Percentiles rank a stretch among this genome's conserved stretches.
Conservation (phyloP, 1,140 invertebrate genomes). For the Paraescarpia echinospica region DNA sequence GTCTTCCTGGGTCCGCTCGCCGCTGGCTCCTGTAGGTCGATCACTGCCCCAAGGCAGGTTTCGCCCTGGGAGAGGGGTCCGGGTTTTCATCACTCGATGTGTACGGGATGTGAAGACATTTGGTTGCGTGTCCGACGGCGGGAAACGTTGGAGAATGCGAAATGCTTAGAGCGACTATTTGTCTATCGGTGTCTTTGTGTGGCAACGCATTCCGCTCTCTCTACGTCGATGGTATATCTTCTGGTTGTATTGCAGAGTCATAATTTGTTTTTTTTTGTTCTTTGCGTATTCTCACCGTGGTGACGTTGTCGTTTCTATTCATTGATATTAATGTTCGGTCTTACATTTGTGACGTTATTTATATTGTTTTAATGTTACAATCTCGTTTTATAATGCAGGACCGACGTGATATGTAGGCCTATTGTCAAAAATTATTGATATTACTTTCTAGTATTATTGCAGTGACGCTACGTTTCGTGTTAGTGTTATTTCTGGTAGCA, state of each 20-base stretch:
- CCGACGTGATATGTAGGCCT: too few relatives aligned
- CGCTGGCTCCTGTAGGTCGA: not conserved
- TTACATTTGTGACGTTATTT: too few relatives aligned
- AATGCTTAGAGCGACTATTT: not conserved
- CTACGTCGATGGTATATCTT: not conserved
- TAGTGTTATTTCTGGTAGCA: too few relatives aligned
- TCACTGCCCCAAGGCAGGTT: not conserved
- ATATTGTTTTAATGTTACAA: too few relatives aligned
- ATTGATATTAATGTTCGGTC: too few relatives aligned
- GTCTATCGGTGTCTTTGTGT: not conserved
- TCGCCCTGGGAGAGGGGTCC: not conserved
- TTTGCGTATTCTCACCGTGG: too few relatives aligned
- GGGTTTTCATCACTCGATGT: not conserved
- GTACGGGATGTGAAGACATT: not conserved
- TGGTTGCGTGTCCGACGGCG: not conserved
- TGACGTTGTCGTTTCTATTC: too few relatives aligned
- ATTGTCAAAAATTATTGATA: not conserved
- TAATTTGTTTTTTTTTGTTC: too few relatives aligned
- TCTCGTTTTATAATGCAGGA: too few relatives aligned
- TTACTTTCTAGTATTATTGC: not conserved
- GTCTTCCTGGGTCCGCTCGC: not conserved
- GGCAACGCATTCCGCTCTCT: not conserved
- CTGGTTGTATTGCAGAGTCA: not conserved
- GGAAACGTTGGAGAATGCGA: not conserved
- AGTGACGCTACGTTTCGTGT: too few relatives aligned